A percentile compares a stretch with the other conserved stretches of the same genome.
Evolutionary conservation across 1,140 invertebrate genomes (phyloP).

Genomic region (Pseudomyrmex gracilis): DNA sequence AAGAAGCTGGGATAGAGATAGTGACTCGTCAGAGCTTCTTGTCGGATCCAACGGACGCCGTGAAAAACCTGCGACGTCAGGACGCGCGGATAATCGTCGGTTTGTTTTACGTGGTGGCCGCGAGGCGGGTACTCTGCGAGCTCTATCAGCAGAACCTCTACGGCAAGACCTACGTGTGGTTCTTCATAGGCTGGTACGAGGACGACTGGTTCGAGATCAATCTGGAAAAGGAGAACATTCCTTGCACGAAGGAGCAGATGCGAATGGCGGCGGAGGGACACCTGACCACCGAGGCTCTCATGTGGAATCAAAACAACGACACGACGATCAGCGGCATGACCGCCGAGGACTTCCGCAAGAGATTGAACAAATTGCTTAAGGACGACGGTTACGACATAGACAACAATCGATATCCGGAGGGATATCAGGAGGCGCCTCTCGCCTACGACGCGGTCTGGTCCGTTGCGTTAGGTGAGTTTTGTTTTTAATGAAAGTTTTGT

Average conservation of each 20-base stretch:
- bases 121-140: constrained; percentile 97
- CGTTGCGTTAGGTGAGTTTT: constrained; percentile 92
- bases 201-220: constrained; percentile 99
- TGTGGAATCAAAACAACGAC: constrained; percentile 98
- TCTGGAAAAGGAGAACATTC: constrained; percentile 94
- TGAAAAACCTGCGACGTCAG: constrained; percentile 96
- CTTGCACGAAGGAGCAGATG: constrained; percentile 98
- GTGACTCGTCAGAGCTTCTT: constrained; percentile 98
- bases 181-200: constrained; percentile 99
- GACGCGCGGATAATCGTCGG: constrained; percentile 99
- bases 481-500: too few species aligned
- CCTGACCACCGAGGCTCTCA: constrained; percentile 98
- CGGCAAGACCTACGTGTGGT: constrained; percentile 99
- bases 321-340: constrained; percentile 97
- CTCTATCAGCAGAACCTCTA: constrained; percentile 98
- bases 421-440: constrained; percentile 98
- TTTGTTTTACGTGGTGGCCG: constrained; percentile 98
- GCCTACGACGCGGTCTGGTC: constrained; percentile 99
- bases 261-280: constrained; percentile 97
- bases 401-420: constrained; percentile 94
- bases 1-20: constrained; percentile 96
- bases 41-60: constrained; percentile 98
- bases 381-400: constrained; percentile 93
- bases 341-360: constrained; percentile 90
- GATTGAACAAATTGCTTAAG: constrained; percentile 92